These are phyloP conservation scores for Leucophora obtusa DNA, from an alignment of 2,888 invertebrate genomes.

Conservation along the genomic window DNA sequence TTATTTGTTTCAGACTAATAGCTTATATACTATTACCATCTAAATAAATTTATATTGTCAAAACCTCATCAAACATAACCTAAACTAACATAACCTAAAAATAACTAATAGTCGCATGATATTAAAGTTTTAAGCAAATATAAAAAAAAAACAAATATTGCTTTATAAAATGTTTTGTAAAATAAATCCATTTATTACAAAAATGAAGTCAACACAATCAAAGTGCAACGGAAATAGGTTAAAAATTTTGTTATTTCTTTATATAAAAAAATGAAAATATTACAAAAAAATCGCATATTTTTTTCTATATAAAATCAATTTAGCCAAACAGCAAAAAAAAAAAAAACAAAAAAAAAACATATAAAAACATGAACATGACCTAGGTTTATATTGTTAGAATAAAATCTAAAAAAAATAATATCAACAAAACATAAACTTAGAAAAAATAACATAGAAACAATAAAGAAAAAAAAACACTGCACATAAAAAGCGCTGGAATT, in stretches of 20 bases:
- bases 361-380: constrained; percentile 69
- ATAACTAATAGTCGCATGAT: not conserved
- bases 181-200: constrained; percentile 1
- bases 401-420: constrained; percentile 24
- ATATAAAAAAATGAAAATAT: constrained; percentile 10
- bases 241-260: constrained; percentile 43
- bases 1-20: too few relatives aligned
- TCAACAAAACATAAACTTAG: constrained; percentile 37
- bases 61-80: not conserved
- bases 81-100: not conserved
- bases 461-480: constrained; percentile 19
- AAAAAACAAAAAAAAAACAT: constrained; percentile 41
- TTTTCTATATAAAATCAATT: constrained; percentile 56
- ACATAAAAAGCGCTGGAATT: constrained; percentile 42
- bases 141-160: constrained; percentile 1
- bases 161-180: not conserved
- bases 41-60: not conserved
- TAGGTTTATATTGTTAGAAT: constrained; percentile 66
- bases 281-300: constrained; percentile 15
- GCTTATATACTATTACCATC: too few relatives aligned
- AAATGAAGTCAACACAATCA: constrained; percentile 18
- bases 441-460: constrained; percentile 41
- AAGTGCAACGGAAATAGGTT: constrained; percentile 44
- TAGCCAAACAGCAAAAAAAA: constrained; percentile 28
- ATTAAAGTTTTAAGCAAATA: not conserved